Percentiles rank a stretch among this genome's conserved stretches.
Conservation (phyloP, 1,140 invertebrate genomes). For the Eurosta solidaginis region DNA sequence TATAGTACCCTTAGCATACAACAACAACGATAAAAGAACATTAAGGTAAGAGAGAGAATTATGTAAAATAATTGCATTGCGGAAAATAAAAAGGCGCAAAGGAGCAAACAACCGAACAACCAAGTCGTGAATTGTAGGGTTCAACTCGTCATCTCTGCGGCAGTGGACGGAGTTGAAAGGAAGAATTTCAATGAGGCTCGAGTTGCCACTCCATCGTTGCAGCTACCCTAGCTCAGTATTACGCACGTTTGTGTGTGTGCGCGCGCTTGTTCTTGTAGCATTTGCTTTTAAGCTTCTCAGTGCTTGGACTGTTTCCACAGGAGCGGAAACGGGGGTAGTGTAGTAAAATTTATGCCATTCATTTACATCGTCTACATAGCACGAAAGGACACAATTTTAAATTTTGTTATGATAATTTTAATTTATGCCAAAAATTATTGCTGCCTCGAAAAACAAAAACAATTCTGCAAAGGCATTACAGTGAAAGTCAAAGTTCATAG, state of each 20-base stretch:
- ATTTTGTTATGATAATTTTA: neutral
- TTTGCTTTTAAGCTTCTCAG: neutral
- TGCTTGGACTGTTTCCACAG: neutral
- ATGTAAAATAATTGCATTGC: neutral
- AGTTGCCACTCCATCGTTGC: neutral
- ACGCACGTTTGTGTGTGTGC: no score
- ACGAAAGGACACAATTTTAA: neutral
- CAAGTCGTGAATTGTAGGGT: no score
- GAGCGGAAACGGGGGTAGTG: neutral
- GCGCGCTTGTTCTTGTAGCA: no score
- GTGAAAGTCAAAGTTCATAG: neutral
- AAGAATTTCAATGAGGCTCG: neutral
- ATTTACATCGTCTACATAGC: neutral
- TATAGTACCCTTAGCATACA: no score
- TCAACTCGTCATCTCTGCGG: no score
- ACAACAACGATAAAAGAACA: neutral
- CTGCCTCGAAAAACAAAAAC: neutral
- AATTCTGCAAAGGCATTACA: neutral
- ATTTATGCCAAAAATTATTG: neutral
- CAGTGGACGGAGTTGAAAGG: neutral
- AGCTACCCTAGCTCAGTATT: no score
- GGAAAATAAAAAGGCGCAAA: neutral
- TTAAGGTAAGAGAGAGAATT: neutral
- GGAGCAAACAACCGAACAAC: neutral
- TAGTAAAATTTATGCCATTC: neutral